Evolutionary conservation across 2,888 invertebrate species (phyloP).

Genomic region (Lymantria monacha): DNA sequence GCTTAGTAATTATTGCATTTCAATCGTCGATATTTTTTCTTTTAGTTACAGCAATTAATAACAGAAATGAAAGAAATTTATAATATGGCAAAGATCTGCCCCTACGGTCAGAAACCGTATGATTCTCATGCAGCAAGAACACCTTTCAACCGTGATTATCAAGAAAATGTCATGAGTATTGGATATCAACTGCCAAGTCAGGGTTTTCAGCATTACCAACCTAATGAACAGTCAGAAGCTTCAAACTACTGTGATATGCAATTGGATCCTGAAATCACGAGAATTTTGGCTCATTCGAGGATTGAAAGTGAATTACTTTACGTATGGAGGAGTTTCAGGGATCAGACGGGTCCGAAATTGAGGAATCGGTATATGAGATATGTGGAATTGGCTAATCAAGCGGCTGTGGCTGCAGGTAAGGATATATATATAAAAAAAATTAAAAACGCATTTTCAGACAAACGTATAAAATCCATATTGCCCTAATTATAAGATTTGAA

Average conservation of each 20-base stretch:
- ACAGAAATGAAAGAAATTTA: slow-evolving; percentile 91
- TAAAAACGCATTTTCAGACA: too few relatives aligned
- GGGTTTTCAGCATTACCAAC: slow-evolving; percentile 56
- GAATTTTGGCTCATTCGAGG: slow-evolving; percentile 86
- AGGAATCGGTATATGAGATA: slow-evolving; percentile 90
- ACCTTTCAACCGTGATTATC: slow-evolving; percentile 25
- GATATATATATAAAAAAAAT: neutral
- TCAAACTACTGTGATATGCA: slow-evolving; percentile 35
- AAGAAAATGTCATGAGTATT: slow-evolving; percentile 22
- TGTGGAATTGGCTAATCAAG: slow-evolving; percentile 89
- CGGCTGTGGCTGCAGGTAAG: slow-evolving; percentile 87
- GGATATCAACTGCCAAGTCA: slow-evolving; percentile 17
- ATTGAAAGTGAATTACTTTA: slow-evolving; percentile 89
- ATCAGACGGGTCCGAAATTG: slow-evolving; percentile 89
- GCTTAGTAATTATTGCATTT: too few relatives aligned
- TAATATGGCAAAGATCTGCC: slow-evolving; percentile 87
- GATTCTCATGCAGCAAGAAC: slow-evolving; percentile 62
- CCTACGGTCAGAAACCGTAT: slow-evolving; percentile 81
- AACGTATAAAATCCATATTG: too few relatives aligned
- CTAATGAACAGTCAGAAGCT: slow-evolving; percentile 39
- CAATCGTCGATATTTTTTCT: too few relatives aligned
- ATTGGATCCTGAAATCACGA: slow-evolving; percentile 84
- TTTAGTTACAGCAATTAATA: slow-evolving; percentile 86
- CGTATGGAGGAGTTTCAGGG: slow-evolving; percentile 91
- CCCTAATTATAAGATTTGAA: too few relatives aligned